Conservation (phyloP, 2,113 vertebrate genomes). For the Sinocyclocheilus anshuiensis region DNA sequence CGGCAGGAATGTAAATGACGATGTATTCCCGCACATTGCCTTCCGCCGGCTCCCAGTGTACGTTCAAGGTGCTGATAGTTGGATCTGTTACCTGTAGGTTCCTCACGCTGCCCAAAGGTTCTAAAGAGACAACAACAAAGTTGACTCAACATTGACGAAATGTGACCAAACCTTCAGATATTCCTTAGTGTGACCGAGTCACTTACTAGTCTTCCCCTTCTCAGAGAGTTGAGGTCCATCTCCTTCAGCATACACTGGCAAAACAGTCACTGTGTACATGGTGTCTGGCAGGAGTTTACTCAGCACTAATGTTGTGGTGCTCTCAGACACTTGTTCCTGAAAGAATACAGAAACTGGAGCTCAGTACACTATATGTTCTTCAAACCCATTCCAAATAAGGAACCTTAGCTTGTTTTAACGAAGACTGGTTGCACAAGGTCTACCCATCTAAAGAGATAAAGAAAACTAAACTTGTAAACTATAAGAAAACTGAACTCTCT, state of each 20-base stretch:
- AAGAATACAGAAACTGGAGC: conserved; percentile 9
- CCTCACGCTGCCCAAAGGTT: conserved; percentile 84
- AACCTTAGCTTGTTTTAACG: background rate
- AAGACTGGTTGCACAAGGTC: background rate
- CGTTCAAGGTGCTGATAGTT: conserved; percentile 87
- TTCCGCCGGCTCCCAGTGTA: conserved; percentile 91
- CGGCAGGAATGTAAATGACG: conserved; percentile 79
- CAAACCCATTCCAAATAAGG: conserved; percentile 21
- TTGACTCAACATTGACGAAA: background rate
- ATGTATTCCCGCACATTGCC: conserved; percentile 91
- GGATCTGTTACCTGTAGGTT: conserved; percentile 91
- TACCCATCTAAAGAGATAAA: conserved; percentile 36
- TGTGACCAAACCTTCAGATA: no score
- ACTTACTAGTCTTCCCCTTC: conserved; percentile 87
- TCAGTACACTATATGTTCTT: background rate
- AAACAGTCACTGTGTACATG: conserved; percentile 84
- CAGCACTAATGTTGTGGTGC: conserved; percentile 86
- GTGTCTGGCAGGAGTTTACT: conserved; percentile 86
- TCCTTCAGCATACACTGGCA: conserved; percentile 89
- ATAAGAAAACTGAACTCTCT: background rate
- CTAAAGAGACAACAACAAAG: conserved; percentile 66
- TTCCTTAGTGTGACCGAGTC: background rate
- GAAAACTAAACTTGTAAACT: background rate
- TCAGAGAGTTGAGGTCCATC: conserved; percentile 87
- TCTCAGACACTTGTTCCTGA: conserved; percentile 89